phyloP scores from a whole-genome alignment of 2,113 vertebrate species.

The Nicator chloris region DNA sequence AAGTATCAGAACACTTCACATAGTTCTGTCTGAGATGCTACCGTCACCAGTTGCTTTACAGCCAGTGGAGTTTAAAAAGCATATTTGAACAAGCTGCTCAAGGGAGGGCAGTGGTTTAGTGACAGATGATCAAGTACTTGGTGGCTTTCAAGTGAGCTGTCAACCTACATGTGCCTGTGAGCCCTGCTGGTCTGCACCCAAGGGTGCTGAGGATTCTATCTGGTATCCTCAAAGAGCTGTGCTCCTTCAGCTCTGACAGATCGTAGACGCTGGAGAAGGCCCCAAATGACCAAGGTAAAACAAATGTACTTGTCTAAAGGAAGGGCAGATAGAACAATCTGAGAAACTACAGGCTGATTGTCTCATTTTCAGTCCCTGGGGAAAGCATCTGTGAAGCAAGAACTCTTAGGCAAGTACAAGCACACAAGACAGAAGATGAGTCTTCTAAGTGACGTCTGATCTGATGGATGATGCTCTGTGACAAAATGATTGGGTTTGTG shows the following conservation, averaged over 20 bases:
- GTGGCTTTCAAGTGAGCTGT: not conserved
- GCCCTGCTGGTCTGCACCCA: not conserved
- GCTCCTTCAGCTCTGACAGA: not conserved
- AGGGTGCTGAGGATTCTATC: not conserved
- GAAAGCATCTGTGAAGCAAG: not conserved
- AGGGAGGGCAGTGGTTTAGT: not conserved
- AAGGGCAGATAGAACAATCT: not conserved
- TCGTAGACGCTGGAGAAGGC: not conserved
- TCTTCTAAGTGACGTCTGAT: not conserved
- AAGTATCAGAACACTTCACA: not conserved
- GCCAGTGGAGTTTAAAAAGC: not conserved
- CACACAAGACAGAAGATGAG: not conserved
- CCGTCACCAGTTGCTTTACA: not conserved
- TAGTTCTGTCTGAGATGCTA: not conserved
- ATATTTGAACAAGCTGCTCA: not conserved
- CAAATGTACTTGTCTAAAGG: not conserved
- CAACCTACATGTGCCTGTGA: accelerated
- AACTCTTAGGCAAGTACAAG: not conserved
- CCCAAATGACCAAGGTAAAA: not conserved
- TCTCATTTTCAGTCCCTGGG: not conserved
- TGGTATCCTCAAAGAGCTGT: accelerated
- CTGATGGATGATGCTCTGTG: not conserved
- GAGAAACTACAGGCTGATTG: not conserved
- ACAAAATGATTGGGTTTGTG: not conserved
- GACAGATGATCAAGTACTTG: not conserved